Evolutionary conservation across 2,888 invertebrate genomes (phyloP), one percentile per base, ranked within the genome.

Genomic region (Eilema sororculum): DNA sequence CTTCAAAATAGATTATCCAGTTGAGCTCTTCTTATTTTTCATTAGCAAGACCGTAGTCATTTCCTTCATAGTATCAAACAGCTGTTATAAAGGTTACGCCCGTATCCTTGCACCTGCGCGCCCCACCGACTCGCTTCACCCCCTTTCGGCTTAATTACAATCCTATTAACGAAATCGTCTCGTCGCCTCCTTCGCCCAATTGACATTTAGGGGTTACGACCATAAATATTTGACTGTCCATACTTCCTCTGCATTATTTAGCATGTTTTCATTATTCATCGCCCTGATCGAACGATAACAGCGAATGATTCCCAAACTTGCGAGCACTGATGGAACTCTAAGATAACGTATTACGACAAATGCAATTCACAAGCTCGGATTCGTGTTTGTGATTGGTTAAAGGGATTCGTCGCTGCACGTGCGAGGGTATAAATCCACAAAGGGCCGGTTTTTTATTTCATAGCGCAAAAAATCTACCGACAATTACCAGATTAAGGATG

Each of bases 71-170:
- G 87, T 78, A 84, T 84, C 76, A 86, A 91, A 90, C 95, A 94
- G 95, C 94, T 95, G 95, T 91, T 90, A 79, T 84, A 90, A 93
- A 93, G 92, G 92, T 92, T 91, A 93, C 93, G 89, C 93, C 93
- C 89, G 88, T 86, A 88, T 89, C 88, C 88, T 87, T 86, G 91
- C 95, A 95, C 95, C 95, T 95, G 95, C 93, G 80, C 75, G 76
- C 78, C 85, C 81, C 79, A 78, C 81, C 74, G 78, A 77, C 81
- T 75, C 76, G 80, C 86, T 85, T 86, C 86, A 87, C 84, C 86
- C 86, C 86, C 86, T 85, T 82, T 81, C 78, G 83, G 85, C 87
- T 91, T 92, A 90, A 91, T 92, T 91, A 91, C 88, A 89, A 92
- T 90, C 91, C 90, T 91, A 92, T 92, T 92, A 93, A 89, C 84